Evolutionary conservation across 2,888 invertebrate species (phyloP), one percentile per base, ranked within the genome.

Genomic region (Patella pellucida): DNA sequence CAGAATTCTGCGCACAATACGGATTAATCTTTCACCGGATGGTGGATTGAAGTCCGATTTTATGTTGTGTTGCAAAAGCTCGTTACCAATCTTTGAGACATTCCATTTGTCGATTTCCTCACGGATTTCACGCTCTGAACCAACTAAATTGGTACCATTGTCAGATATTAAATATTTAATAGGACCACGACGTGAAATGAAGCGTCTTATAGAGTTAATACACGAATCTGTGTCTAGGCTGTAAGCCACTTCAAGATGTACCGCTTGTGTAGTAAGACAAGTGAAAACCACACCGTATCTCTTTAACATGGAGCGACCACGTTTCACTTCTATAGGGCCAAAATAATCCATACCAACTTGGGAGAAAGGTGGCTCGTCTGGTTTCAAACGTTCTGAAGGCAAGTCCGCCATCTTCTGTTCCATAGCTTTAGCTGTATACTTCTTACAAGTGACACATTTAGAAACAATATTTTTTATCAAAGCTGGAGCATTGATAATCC

Each of bases 11-110:
- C 80, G 62, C 1, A 76, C 72, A 19, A 73, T 71, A 52, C 81
- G 31, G 41, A 81, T 81, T 23, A 76, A 52, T 52, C 82, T 52
- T 75, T 82, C 80, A 78, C 79, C 76, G n/a, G 71, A n/a, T 23
- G 82, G 81, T 12, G 77, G 80, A 52, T 81, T 82, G 52, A 79
- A 81, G 31, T 75, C 67, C 78, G 79, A 83, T 14, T 68, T 41
- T 27, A 83, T 76, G 19, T 52, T 54, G 15, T 73, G 74, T 50
- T 79, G 74, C n/a, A 69, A 3, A 54, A 80, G 52, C 54, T 68
- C 54, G 14, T 79, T 52, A 14, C 52, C 16, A 41, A 81, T 79
- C 15, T 74, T 52, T 4, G 52, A 50, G 16, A 27, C 19, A 62
- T 82, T 78, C 79, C 76, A 79, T 50, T 72, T 74, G 15, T 68